Base-by-base conservation (phyloP, 2,888 invertebrate genomes). In the Scrobipalpa atriplicella region DNA sequence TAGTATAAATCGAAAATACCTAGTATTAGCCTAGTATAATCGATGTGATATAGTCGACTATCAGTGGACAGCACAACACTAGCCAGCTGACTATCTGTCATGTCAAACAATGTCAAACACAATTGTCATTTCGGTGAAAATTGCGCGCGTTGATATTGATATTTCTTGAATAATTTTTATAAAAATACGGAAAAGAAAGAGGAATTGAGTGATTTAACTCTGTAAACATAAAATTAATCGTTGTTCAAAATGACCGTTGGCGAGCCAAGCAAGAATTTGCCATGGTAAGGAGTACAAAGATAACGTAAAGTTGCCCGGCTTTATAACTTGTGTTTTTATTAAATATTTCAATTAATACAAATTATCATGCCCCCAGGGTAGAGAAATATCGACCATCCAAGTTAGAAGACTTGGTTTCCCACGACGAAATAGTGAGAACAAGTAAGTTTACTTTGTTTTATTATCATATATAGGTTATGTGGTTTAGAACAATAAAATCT, bases 381-480 rank as follows among this genome's bases (percentile, higher is more conserved):
- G 99, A 99, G 90, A 99, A 99, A 86, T 99, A 99, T 89, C 95
- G 99, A 21, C 99, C 99, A 7, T 95, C 95, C 61, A 96, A 95
- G 68, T 93, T 99, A 71, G 96, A 97, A 77, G 99, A 99, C 80
- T 94, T 99, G 56, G 98, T 99, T 69, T 99, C 99, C 0, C 99
- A 99, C 82, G 97, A 97, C 87, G 99, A 99, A 88, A 99, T 99
- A 67, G 96, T 99, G 68, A 95, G 95, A 79, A 99, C 99, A 78
- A 97, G 99, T 99, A 94, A 94, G 95, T 89, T 41, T n/a, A 16
- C 10, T 54, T 39, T 10, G 19, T 66, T n/a, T 29, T 63, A 9
- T 19, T 5, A 10, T 41, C n/a, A n/a, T 19, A 8, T 52, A 13
- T 63, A 52, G 51, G 63, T 63, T 63, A 63, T 52, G 52, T 52